Evolutionary conservation across 2,888 invertebrate genomes (phyloP), one percentile per base, ranked within the genome.

Genomic region (Ichneumon xanthorius): DNA sequence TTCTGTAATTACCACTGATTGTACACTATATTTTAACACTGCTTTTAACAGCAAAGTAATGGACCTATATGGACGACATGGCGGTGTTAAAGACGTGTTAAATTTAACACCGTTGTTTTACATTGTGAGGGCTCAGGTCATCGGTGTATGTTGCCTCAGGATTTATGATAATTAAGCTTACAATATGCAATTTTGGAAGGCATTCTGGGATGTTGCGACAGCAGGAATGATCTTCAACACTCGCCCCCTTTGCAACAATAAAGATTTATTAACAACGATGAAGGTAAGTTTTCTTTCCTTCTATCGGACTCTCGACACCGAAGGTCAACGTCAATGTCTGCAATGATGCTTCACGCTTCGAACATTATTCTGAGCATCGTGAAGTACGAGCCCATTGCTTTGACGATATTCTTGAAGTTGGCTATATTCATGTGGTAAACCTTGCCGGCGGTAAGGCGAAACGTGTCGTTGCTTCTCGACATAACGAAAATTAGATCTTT

Each of bases 371-470:
- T 75, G 45, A 87, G 55, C 33, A 85, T 76, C 2, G 83, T 83
- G 55, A 87, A 85, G 40, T 83, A 87, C 16, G 85, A 87, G 5
- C 55, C 70, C 45, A 85, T 58, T 7, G 83, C 71, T 75, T 87
- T 87, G 26, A 87, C 7, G 9, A 85, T 81, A 63, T 80, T 83
- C 68, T 81, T 85, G 40, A 83, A 87, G 81, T 77, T 87, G 2
- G 81, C 87, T 14, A 87, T 37, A 16, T 87, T 75, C 78, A 83
- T 85, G 9, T 22, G 48, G 68, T 61, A 78, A 16, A 85, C 72
- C 81, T 85, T 85, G 26, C 87, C 87, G 9, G 85, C 87, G 4
- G 87, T 87, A 4, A 87, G 65, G 67, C 65, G 30, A 40, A 79
- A 87, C 11, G 48, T 22, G 4, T 45, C 33, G 14, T 77, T 53